Evolutionary conservation across 2,888 invertebrate genomes (phyloP).

Genomic region (Napeogenes sylphis): DNA sequence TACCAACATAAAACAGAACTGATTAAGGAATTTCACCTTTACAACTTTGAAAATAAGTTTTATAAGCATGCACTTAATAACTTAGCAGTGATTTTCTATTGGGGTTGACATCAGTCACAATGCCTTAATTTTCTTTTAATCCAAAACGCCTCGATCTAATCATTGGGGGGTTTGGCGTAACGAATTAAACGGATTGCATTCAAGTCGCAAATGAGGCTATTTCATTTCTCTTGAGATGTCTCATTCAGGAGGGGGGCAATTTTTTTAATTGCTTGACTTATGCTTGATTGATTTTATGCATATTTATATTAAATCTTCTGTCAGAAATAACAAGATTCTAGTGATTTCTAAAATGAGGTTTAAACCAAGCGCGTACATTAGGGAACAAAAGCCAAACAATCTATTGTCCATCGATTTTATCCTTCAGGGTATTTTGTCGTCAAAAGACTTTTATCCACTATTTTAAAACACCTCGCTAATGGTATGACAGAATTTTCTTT

Average conservation of each 20-base stretch:
- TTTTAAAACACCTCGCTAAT: constrained; percentile 10
- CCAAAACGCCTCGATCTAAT: constrained; percentile 71
- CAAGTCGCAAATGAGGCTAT: constrained; percentile 74
- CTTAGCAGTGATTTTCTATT: constrained; percentile 38
- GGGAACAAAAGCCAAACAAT: constrained; percentile 68
- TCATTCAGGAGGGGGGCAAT: constrained; percentile 44
- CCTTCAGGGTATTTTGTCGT: constrained; percentile 67
- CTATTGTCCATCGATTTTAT: constrained; percentile 70
- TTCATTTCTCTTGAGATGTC: constrained; percentile 66
- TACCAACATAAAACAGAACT: constrained; percentile 29
- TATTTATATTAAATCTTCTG: not conserved
- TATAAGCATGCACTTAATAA: constrained; percentile 9
- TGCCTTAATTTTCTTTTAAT: constrained; percentile 77
- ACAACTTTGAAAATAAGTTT: constrained; percentile 32
- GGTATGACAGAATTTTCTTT: constrained; percentile 6
- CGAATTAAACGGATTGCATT: constrained; percentile 75
- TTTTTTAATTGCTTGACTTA: constrained; percentile 53
- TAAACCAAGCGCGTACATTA: constrained; percentile 34
- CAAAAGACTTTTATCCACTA: constrained; percentile 56
- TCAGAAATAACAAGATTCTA: constrained; percentile 8
- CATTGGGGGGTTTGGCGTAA: constrained; percentile 68
- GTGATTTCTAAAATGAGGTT: constrained; percentile 26
- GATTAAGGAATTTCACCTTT: constrained; percentile 33
- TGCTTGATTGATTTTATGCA: constrained; percentile 38
- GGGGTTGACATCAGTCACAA: constrained; percentile 65